Conservation (phyloP, 2,888 invertebrate species). For the Pyralis farinalis region DNA sequence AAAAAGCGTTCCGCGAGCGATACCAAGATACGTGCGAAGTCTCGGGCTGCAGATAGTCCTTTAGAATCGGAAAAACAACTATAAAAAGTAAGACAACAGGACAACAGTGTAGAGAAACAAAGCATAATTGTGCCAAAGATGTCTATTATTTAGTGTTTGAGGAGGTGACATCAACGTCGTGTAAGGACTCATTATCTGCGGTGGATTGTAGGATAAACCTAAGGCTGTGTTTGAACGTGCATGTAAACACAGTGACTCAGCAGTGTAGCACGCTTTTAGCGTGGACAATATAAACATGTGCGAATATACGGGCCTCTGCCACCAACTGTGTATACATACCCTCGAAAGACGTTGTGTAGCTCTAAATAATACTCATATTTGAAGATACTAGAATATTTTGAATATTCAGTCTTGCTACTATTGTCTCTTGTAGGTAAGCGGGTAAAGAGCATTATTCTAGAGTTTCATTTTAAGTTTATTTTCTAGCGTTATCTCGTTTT, state of each 20-base stretch:
- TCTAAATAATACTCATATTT: too few species aligned
- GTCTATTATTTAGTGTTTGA: constrained; percentile 17
- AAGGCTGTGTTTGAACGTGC: constrained; percentile 30
- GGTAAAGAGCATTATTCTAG: too few species aligned
- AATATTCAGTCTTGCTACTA: too few species aligned
- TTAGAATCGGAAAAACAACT: too few species aligned
- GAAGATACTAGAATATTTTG: too few species aligned
- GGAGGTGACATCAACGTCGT: constrained; percentile 32
- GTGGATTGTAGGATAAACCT: constrained; percentile 34
- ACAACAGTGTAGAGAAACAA: background rate
- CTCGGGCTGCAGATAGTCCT: too few species aligned
- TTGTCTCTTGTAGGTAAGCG: too few species aligned
- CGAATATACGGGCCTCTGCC: constrained; percentile 28
- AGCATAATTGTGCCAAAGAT: constrained; percentile 1
- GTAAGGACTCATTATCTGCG: constrained; percentile 19
- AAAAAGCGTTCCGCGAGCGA: too few species aligned
- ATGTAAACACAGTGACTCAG: constrained; percentile 62
- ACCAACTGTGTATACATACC: constrained; percentile 54
- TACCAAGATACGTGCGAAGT: too few species aligned
- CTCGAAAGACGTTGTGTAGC: constrained; percentile 19
- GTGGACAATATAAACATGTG: constrained; percentile 24
- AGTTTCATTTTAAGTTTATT: too few species aligned
- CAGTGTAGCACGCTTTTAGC: constrained; percentile 43
- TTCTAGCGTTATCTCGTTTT: too few species aligned
- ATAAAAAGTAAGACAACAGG: too few species aligned